phyloP scores from a whole-genome alignment of 2,113 vertebrate genomes.

The Lampris incognitus region DNA sequence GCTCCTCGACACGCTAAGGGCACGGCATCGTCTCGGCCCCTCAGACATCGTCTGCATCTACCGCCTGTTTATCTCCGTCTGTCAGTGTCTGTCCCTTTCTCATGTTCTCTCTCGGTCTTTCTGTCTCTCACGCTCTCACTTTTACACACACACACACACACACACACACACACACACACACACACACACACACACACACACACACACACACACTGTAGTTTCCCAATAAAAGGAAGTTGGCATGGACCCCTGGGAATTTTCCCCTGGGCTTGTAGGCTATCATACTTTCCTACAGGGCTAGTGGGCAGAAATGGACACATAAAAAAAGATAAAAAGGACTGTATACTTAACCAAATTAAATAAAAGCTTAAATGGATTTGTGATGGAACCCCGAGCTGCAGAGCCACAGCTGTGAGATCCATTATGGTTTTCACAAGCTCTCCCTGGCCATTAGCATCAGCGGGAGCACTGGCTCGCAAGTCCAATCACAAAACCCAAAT shows the following conservation, averaged over 20 bases:
- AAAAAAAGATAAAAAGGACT: conserved; percentile 68
- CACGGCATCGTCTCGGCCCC: no score
- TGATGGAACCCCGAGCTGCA: conserved; percentile 55
- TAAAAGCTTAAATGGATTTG: conserved; percentile 70
- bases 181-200: neutral
- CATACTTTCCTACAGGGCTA: conserved; percentile 56
- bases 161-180: neutral
- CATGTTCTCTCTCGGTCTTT: conserved; percentile 8
- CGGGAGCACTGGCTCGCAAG: conserved; percentile 55
- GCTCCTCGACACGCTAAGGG: neutral
- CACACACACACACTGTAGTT: neutral
- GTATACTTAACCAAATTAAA: conserved; percentile 76
- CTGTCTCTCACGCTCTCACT: neutral
- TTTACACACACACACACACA: neutral
- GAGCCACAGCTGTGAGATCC: conserved; percentile 73
- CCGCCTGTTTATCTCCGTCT: neutral
- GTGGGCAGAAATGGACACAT: conserved; percentile 59
- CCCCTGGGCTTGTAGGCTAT: conserved; percentile 17
- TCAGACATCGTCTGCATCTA: neutral
- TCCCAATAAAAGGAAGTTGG: conserved; percentile 19
- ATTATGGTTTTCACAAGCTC: conserved; percentile 76
- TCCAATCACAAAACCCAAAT: conserved; percentile 59
- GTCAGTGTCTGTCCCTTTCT: neutral
- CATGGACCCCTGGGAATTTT: neutral
- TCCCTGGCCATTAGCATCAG: conserved; percentile 67